Conservation (phyloP, 2,888 invertebrate species). For the Drosophila heteroneura region DNA sequence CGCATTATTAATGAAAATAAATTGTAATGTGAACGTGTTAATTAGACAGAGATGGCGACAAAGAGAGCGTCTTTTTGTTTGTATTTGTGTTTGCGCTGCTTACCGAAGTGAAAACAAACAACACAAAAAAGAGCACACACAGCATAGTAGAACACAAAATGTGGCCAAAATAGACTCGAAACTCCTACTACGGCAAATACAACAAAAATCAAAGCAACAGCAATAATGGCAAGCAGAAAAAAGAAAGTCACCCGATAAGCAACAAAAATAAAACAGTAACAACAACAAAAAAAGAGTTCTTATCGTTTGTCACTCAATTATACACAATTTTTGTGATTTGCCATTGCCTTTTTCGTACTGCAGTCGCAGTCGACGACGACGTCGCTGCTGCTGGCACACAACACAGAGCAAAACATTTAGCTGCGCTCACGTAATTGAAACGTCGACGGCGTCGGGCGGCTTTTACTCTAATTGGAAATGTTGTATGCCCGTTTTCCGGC, state of each 20-base stretch:
- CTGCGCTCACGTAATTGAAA: conserved; percentile 73
- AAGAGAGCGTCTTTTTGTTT: conserved; percentile 33
- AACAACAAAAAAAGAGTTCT: conserved; percentile 42
- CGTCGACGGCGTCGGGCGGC: conserved; percentile 46
- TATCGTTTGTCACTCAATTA: conserved; percentile 74
- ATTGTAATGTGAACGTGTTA: conserved; percentile 74
- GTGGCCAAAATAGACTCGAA: conserved; percentile 52
- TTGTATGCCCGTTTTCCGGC: conserved; percentile 74
- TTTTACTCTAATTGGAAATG: conserved; percentile 79
- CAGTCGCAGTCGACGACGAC: conserved; percentile 28
- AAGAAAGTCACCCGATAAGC: conserved; percentile 6
- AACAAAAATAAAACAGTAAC: conserved; percentile 19
- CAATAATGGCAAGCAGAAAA: conserved; percentile 21
- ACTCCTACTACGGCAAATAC: conserved; percentile 18
- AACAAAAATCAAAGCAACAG: conserved; percentile 22
- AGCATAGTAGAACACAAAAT: conserved; percentile 43
- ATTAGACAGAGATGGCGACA: conserved; percentile 50
- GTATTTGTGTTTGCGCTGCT: conserved; percentile 38
- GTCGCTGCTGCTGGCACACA: conserved; percentile 9
- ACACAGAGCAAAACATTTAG: conserved; percentile 28
- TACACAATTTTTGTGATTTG: conserved; percentile 63
- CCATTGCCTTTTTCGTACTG: conserved; percentile 47
- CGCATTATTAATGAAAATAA: conserved; percentile 75
- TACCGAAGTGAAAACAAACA: conserved; percentile 58
- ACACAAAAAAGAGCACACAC: conserved; percentile 41